These are phyloP conservation scores for Dromococcyx pavoninus DNA, from an alignment of 2,797 vertebrate genomes.

Conservation along the genomic window DNA sequence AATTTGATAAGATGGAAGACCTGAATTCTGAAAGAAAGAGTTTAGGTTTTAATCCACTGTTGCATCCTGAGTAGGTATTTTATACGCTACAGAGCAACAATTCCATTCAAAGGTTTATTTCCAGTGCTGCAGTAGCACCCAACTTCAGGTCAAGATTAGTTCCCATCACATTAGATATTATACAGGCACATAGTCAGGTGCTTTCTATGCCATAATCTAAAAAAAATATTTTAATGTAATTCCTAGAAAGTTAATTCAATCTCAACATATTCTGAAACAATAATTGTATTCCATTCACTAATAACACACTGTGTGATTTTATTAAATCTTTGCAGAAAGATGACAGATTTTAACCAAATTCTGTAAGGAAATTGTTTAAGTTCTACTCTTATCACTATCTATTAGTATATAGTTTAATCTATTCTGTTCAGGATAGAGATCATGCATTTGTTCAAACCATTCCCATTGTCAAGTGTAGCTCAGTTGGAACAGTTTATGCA, in stretches of 20 bases:
- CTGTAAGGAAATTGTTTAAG: not conserved
- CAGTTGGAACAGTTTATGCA: not conserved
- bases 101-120: not conserved
- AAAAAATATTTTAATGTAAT: not conserved
- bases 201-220: not conserved
- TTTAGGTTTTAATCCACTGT: not conserved
- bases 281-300: not conserved
- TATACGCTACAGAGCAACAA: not conserved
- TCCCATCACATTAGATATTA: not conserved
- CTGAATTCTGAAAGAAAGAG: not conserved
- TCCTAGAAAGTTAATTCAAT: not conserved
- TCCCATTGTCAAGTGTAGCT: not conserved
- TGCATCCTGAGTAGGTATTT: not conserved
- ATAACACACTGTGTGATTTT: not conserved
- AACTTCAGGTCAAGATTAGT: not conserved
- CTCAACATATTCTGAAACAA: not conserved
- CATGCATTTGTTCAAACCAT: not conserved
- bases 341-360: not conserved
- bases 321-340: not conserved
- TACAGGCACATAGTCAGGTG: not conserved
- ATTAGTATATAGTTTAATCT: not conserved
- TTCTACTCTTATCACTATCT: not conserved
- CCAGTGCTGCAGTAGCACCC: not conserved
- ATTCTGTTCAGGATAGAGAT: not conserved
- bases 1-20: not conserved